Conservation (phyloP, 2,888 invertebrate species). For the Drepana falcataria region DNA sequence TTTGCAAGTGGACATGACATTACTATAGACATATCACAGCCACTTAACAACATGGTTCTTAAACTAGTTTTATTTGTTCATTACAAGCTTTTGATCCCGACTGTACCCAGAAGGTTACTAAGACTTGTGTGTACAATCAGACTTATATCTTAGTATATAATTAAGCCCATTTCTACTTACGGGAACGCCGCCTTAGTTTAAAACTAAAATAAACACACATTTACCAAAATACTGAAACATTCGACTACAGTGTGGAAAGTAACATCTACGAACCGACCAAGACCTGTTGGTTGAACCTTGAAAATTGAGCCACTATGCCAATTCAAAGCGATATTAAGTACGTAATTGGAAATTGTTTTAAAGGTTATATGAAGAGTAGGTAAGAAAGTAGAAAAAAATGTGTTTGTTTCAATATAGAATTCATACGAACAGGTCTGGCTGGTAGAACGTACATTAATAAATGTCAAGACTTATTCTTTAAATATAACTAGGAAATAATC, state of each 20-base stretch:
- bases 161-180: too few species aligned
- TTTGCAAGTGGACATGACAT: conserved; percentile 19
- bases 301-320: neutral
- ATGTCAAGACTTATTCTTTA: neutral
- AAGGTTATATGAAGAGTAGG: too few species aligned
- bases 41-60: conserved; percentile 53
- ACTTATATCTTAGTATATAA: too few species aligned
- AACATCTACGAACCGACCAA: conserved; percentile 20
- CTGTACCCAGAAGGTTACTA: conserved; percentile 2
- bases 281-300: conserved; percentile 15
- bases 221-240: conserved; percentile 49
- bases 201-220: conserved; percentile 21
- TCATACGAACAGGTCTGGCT: neutral
- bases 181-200: conserved; percentile 24
- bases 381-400: neutral
- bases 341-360: too few species aligned
- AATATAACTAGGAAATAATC: neutral
- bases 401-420: neutral
- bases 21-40: conserved; percentile 54
- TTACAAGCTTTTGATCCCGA: conserved; percentile 5
- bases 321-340: too few species aligned
- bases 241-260: conserved; percentile 8
- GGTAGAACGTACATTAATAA: neutral
- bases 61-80: conserved; percentile 17
- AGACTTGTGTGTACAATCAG: neutral